Evolutionary conservation across 2,113 vertebrate species (phyloP).

Genomic region (Octodon degus): DNA sequence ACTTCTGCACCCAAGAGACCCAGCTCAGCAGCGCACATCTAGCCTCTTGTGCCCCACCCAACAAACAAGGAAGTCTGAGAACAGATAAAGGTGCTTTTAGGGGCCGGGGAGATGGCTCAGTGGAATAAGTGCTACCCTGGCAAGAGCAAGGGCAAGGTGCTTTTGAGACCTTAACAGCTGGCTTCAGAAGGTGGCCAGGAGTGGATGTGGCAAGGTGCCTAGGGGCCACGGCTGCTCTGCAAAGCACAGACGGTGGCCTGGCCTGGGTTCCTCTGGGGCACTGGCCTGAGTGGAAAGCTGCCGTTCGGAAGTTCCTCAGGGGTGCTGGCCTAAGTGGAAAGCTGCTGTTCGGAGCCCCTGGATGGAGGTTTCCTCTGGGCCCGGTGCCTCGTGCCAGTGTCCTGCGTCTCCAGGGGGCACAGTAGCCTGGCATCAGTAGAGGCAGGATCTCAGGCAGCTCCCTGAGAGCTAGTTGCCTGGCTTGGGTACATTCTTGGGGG

Average conservation of each 20-base stretch:
- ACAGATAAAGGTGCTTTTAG: neutral
- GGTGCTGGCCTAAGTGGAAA: neutral
- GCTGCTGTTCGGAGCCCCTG: accelerated
- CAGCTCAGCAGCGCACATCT: neutral
- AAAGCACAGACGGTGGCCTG: neutral
- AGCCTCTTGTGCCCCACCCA: neutral
- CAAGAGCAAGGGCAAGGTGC: no score
- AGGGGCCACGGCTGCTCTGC: neutral
- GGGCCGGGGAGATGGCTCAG: no score
- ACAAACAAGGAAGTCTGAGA: neutral
- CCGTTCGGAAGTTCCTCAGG: neutral
- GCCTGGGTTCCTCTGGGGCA: neutral
- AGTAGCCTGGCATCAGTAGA: neutral
- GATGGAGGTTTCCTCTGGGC: neutral
- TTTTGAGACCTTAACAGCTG: neutral
- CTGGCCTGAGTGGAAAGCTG: neutral
- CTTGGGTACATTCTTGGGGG: neutral
- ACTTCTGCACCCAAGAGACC: neutral
- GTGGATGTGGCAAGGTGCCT: neutral
- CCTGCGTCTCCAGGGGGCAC: neutral
- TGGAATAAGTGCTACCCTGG: no score
- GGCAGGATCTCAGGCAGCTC: neutral
- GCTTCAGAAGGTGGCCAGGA: neutral
- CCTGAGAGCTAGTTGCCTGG: neutral
- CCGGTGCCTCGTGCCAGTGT: neutral